Evolutionary conservation across 2,888 invertebrate species (phyloP).

Genomic region (Automeris io): DNA sequence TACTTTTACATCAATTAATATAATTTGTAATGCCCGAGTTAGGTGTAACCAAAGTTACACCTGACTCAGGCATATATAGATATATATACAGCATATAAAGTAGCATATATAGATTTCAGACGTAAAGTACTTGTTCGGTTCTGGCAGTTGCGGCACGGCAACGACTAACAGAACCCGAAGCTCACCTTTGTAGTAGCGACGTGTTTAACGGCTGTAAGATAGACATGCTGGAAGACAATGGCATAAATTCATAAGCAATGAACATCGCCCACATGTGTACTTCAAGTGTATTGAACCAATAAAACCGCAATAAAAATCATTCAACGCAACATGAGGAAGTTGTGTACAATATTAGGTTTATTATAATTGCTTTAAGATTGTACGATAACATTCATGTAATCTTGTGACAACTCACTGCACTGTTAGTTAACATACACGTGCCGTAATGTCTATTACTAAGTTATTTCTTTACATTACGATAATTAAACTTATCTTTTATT

Average conservation of each 20-base stretch:
- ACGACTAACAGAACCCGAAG: no score
- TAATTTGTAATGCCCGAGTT: no score
- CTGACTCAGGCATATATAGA: no score
- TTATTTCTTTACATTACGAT: background rate
- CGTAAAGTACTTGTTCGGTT: no score
- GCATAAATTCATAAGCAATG: conserved; percentile 9
- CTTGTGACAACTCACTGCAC: background rate
- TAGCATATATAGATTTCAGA: no score
- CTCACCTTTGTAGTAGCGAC: no score
- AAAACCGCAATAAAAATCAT: background rate
- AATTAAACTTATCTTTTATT: background rate
- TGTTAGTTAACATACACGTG: background rate
- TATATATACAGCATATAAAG: no score
- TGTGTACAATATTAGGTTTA: background rate
- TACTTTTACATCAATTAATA: no score
- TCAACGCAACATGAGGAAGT: background rate
- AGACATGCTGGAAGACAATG: no score
- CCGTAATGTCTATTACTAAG: background rate
- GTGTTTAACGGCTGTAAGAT: no score
- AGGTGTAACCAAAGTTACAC: no score
- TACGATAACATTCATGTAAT: background rate
- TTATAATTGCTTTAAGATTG: background rate
- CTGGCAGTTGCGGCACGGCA: no score
- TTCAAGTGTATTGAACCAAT: conserved; percentile 1
- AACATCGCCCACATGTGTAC: conserved; percentile 7